Base-by-base conservation (phyloP, 2,113 vertebrate species). In the Solea solea region DNA sequence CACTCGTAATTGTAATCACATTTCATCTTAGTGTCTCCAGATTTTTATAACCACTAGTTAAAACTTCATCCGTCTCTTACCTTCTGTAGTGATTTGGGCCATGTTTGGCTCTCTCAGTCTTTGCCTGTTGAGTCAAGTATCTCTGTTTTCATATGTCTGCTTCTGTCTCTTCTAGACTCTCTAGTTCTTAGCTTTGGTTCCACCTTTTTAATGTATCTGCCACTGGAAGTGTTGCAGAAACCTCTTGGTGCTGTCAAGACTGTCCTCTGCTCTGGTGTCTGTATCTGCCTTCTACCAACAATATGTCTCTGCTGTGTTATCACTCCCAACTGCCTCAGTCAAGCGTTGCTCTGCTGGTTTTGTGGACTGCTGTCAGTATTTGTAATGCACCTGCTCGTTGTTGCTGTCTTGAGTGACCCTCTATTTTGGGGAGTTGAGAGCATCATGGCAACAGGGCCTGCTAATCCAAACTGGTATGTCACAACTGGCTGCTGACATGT, bases 391-490 rank as follows among this genome's bases (percentile, higher is more conserved):
- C 72, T 82, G 86, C 77, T 82, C 9, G 77, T 73, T 88, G 86
- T 88, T 83, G 69, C 56, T 81, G 86, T 83, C 84, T 89, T 80
- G 82, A 86, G 65, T 86, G 75, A 82, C 80, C 61, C 89, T 89
- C 90, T 94, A 94, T 94, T 94, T 94, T 92, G 76, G 91, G 91
- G 63, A 57, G 40, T 55, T 60, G 44, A 69, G 59, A 64, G 64
- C 14, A 56, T 86, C 84, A 78, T 72, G 49, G 84, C 48, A 69
- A 90, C 87, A 66, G 62, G 65, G 70, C n/a, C 74, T 65, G 67
- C 72, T 81, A 76, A 88, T 89, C 78, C 78, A 74, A 68, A 75
- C 77, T 68, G 72, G 82, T 69, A 87, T 78, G 88, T 84, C 86
- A 90, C 85, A 88, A 70, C 64, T 86, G 83, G 69, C 55, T 64